Base-by-base conservation (phyloP, 2,113 vertebrate species). In the Triplophysa dalaica region DNA sequence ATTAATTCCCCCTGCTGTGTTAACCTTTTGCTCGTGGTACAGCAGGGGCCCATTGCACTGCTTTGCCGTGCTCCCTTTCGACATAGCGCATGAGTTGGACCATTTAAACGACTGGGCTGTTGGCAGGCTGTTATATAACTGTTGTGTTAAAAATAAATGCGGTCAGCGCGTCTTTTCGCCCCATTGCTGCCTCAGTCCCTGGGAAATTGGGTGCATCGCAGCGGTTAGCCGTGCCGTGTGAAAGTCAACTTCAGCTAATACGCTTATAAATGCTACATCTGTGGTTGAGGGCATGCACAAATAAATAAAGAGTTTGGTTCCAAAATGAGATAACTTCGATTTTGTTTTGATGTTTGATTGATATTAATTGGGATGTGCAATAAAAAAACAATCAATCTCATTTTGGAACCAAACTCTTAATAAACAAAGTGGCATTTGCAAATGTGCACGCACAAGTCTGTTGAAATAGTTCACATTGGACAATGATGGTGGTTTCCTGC, bases 1-100 rank as follows among this genome's bases (percentile, higher is more conserved):
- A 82, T 91, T 90, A 89, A 93, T 90, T 90, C 89, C 88, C 89
- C 89, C 87, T 75, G 86, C 91, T 87, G 89, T 83, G 90, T 91
- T 90, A 90, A 92, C 90, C 90, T 93, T 90, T 88, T 86, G 87
- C 89, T 90, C 26, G 1, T 38, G 77, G 84, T 89, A 79, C 87
- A 60, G 68, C 78, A 81, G 86, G 82, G 84, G 86, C 85, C 64
- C 85, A 70, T 87, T 77, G 82, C 83, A 45, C 38, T 48, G 78
- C 82, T 85, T 81, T 84, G 80, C 85, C 84, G 82, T 81, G 77
- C 83, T 82, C 87, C 87, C 86, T 87, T 89, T 86, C 84, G 87
- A 84, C 87, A 85, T 80, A 79, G 80, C 75, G 81, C 77, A 79
- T 54, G 75, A 67, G 70, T 82, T 86, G 86, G 87, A 89, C 82